Percentiles rank a stretch among this genome's conserved stretches.
These are phyloP conservation scores for Notoglanidium macrostoma DNA, from an alignment of 2,797 vertebrate genomes.

Conservation along the genomic window DNA sequence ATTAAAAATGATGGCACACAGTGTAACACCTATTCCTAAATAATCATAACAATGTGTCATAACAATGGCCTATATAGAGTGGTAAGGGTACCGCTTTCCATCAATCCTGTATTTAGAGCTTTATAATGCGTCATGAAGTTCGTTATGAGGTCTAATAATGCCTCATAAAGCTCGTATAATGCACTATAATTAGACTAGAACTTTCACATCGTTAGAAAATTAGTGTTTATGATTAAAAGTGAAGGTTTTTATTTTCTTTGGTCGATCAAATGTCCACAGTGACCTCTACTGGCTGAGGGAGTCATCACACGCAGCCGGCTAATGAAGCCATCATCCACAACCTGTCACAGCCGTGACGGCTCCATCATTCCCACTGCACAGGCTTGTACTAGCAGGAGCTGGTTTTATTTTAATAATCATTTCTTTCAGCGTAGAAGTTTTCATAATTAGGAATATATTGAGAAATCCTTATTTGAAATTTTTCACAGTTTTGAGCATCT, in stretches of 20 bases:
- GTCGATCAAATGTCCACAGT: constrained; percentile 36
- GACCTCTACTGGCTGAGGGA: constrained; percentile 49
- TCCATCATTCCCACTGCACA: constrained; percentile 42
- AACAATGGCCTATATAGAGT: not conserved
- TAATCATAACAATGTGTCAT: not conserved
- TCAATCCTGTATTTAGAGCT: not conserved
- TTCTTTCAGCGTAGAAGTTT: not conserved
- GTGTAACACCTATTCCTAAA: not conserved
- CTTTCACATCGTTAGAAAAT: not conserved
- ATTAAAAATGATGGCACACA: not conserved
- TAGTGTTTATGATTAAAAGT: not conserved
- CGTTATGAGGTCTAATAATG: not conserved
- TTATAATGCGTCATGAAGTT: not conserved
- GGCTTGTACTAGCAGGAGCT: not conserved
- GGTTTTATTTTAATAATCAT: not conserved
- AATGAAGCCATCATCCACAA: constrained; percentile 35
- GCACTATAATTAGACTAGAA: not conserved
- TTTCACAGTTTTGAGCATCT: no score
- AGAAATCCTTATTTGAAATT: not conserved
- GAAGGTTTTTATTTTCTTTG: not conserved
- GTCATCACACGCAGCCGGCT: not conserved
- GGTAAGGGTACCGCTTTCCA: not conserved
- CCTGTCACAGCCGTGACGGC: constrained; percentile 41
- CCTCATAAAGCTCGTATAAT: not conserved
- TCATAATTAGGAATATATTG: not conserved